Evolutionary conservation across 23 tunicate species (phyloP).

Genomic region (Clavelina lepadiformis): DNA sequence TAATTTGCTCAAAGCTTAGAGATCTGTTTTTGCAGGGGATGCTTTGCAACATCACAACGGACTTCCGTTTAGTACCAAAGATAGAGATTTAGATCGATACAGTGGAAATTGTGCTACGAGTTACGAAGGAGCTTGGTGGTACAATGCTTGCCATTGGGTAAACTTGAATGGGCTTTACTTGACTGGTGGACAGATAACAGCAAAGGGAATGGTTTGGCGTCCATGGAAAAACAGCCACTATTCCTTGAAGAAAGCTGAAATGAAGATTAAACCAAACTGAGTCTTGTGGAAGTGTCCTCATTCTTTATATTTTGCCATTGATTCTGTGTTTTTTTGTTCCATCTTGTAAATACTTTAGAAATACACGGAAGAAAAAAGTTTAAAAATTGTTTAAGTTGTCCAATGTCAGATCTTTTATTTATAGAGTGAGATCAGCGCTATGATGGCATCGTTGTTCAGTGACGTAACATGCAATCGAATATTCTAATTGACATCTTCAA

Average conservation of each 20-base stretch:
- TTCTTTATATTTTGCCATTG: too few relatives aligned
- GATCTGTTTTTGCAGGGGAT: conserved; percentile 41
- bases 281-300: too few relatives aligned
- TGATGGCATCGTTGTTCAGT: too few relatives aligned
- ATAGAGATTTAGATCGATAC: conserved; percentile 25
- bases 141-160: conserved; percentile 18
- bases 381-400: too few relatives aligned
- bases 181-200: background rate
- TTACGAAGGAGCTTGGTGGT: conserved; percentile 49
- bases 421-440: too few relatives aligned
- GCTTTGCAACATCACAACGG: conserved; percentile 8
- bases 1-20: too few relatives aligned
- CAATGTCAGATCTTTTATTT: too few relatives aligned
- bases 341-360: too few relatives aligned
- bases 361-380: too few relatives aligned
- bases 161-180: conserved; percentile 28
- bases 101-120: conserved; percentile 12
- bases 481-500: too few relatives aligned
- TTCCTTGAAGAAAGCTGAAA: conserved; percentile 12
- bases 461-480: too few relatives aligned
- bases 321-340: too few relatives aligned
- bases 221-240: conserved; percentile 21
- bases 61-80: conserved; percentile 10
- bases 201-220: conserved; percentile 19
- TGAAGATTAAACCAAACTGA: conserved; percentile 9